These are phyloP conservation scores for Jaculus jaculus DNA, from an alignment of 2,113 vertebrate genomes.

Conservation along the genomic window DNA sequence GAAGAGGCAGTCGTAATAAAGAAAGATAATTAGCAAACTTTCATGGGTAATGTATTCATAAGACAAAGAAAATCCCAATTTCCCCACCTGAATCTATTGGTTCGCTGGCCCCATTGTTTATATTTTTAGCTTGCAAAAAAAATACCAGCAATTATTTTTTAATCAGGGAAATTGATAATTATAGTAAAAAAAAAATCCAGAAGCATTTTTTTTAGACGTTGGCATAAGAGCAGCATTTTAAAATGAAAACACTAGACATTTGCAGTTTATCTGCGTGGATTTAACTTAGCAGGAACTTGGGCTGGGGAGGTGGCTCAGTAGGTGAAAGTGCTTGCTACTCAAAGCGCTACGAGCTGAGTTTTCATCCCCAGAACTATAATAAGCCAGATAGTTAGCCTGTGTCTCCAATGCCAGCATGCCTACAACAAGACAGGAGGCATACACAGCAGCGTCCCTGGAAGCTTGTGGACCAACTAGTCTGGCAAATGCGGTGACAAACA, in stretches of 20 bases:
- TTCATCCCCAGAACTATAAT: too few relatives aligned
- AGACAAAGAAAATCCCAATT: neutral
- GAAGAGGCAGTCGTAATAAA: constrained; percentile 6
- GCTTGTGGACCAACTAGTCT: too few relatives aligned
- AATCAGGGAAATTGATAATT: neutral
- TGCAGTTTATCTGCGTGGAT: neutral
- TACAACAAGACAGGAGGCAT: too few relatives aligned
- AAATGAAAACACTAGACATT: neutral
- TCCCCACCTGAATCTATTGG: neutral
- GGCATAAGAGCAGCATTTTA: neutral
- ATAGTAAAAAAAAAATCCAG: neutral
- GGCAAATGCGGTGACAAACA: too few relatives aligned
- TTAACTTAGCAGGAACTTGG: constrained; percentile 10
- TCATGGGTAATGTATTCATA: neutral
- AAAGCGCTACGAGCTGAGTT: too few relatives aligned
- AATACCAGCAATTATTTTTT: neutral
- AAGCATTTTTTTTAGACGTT: constrained; percentile 8
- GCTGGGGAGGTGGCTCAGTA: too few relatives aligned
- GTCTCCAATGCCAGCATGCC: too few relatives aligned
- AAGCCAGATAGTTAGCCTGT: too few relatives aligned
- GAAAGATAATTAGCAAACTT: constrained; percentile 25
- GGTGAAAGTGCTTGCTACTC: too few relatives aligned
- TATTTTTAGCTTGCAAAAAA: constrained; percentile 4
- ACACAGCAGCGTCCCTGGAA: too few relatives aligned
- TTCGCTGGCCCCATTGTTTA: neutral